Evolutionary conservation across 1,140 invertebrate species (phyloP).

Genomic region (Metopolophium dirhodum): DNA sequence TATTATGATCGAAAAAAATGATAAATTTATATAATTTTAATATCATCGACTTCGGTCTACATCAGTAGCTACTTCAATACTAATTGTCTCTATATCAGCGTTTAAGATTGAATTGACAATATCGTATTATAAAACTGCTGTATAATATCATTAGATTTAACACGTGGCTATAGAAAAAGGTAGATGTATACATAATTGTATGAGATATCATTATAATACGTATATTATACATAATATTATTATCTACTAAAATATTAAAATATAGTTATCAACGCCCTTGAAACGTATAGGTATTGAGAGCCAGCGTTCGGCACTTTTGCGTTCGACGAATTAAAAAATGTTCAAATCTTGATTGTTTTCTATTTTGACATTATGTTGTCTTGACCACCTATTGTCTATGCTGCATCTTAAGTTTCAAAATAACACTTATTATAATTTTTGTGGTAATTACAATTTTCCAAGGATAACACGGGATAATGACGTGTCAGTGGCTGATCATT

Average conservation of each 20-base stretch:
- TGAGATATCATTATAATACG: neutral
- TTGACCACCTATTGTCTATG: neutral
- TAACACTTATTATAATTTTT: neutral
- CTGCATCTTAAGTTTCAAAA: neutral
- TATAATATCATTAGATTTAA: neutral
- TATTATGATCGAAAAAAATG: neutral
- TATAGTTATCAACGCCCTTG: neutral
- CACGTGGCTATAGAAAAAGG: neutral
- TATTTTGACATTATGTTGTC: neutral
- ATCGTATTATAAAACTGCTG: neutral
- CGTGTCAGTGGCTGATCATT: conserved; percentile 78
- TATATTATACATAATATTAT: neutral
- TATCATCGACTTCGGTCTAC: neutral
- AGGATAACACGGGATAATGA: conserved; percentile 87
- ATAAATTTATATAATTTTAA: neutral
- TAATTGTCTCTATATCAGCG: neutral
- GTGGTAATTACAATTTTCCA: conserved; percentile 78
- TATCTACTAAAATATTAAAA: neutral
- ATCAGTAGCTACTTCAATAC: too few species aligned
- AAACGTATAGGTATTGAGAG: neutral
- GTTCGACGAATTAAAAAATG: neutral
- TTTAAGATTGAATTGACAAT: neutral
- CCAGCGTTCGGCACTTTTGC: neutral
- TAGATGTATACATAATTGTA: neutral
- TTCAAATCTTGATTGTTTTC: neutral